Conservation (phyloP, 2,797 vertebrate species). For the Botia kubotai region DNA sequence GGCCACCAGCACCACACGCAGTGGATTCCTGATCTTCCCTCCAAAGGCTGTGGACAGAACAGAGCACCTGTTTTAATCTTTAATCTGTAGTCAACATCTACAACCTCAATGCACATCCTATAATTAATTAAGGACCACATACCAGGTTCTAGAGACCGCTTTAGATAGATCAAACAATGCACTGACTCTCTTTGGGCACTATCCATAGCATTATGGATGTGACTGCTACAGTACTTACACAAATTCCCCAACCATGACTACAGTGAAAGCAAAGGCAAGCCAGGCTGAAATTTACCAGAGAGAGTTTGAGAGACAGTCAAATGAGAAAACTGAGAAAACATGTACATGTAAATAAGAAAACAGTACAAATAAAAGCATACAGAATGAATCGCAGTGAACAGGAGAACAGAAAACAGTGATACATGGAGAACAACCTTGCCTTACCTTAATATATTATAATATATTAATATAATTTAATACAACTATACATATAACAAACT, state of each 20-base stretch:
- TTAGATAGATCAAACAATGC: not conserved
- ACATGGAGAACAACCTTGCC: not conserved
- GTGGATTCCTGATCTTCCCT: constrained; percentile 88
- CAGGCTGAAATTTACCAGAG: constrained; percentile 67
- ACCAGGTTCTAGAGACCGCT: not conserved
- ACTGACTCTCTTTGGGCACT: constrained; percentile 2
- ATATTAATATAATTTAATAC: too few species aligned
- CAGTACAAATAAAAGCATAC: constrained; percentile 7
- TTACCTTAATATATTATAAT: too few species aligned
- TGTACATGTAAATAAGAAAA: not conserved
- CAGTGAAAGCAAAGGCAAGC: constrained; percentile 69
- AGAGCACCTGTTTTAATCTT: not conserved
- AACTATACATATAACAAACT: too few species aligned
- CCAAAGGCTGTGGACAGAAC: constrained; percentile 81
- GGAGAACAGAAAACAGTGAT: not conserved
- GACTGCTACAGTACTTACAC: constrained; percentile 68
- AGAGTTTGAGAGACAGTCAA: constrained; percentile 48
- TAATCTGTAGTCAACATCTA: too few species aligned
- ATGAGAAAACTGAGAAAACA: constrained; percentile 22
- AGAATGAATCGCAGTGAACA: constrained; percentile 10
- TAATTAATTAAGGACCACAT: not conserved
- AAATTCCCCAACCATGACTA: constrained; percentile 64
- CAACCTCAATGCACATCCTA: not conserved
- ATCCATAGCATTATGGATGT: constrained; percentile 65
- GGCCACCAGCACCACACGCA: constrained; percentile 88